A percentile compares a stretch with the other conserved stretches of the same genome.
Evolutionary conservation across 2,888 invertebrate species (phyloP).

Genomic region (Sphaeridia pumilis): DNA sequence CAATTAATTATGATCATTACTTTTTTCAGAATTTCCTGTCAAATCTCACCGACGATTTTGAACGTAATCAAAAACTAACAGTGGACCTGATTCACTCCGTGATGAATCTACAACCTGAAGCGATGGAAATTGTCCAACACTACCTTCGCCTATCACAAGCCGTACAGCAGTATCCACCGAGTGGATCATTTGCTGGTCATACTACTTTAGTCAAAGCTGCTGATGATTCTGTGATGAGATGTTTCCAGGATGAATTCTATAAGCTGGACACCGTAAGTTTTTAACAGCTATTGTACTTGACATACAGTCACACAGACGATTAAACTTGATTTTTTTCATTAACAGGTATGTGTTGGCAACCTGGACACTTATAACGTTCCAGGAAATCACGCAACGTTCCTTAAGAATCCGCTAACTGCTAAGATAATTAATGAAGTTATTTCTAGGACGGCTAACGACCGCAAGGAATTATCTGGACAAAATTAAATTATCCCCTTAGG

Average conservation of each 20-base stretch:
- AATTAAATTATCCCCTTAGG: no score
- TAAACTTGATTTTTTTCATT: background rate
- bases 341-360: background rate
- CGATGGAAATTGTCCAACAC: background rate
- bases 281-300: no score
- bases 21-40: background rate
- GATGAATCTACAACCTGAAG: background rate
- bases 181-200: background rate
- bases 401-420: background rate
- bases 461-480: no score
- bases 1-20: no score
- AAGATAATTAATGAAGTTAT: background rate
- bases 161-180: background rate
- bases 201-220: background rate
- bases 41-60: background rate
- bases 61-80: background rate
- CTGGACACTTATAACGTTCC: background rate
- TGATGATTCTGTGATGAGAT: background rate
- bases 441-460: no score
- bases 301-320: no score
- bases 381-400: background rate
- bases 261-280: no score
- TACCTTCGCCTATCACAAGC: background rate
- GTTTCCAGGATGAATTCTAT: no score
- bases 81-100: background rate